phyloP scores from a whole-genome alignment of 2,797 vertebrate genomes.

The Channallabes apus region DNA sequence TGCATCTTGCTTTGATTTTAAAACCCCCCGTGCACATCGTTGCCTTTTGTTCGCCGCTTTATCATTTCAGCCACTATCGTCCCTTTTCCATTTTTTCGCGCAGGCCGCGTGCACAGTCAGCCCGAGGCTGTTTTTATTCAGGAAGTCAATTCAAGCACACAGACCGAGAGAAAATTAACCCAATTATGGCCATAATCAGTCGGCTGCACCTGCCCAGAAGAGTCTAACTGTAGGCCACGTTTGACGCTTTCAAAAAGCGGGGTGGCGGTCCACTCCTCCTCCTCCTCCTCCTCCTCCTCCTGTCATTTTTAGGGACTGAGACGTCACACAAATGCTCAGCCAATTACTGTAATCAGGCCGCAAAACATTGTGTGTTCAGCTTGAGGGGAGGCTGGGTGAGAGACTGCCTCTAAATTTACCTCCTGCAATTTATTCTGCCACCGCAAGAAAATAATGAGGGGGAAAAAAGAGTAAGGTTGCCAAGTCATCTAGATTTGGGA shows the following conservation, averaged over 20 bases:
- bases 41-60: background rate
- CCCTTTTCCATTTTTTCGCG: background rate
- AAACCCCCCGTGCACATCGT: background rate
- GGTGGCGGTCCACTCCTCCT: slow-evolving; percentile 47
- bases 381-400: slow-evolving; percentile 18
- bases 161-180: slow-evolving; percentile 60
- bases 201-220: slow-evolving; percentile 50
- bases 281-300: slow-evolving; percentile 17
- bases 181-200: slow-evolving; percentile 65
- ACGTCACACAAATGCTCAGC: slow-evolving; percentile 50
- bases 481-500: slow-evolving; percentile 8
- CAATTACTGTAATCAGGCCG: slow-evolving; percentile 58
- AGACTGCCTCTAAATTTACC: slow-evolving; percentile 34
- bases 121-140: slow-evolving; percentile 48
- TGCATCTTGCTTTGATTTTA: background rate
- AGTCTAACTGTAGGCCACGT: slow-evolving; percentile 56
- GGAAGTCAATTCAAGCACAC: slow-evolving; percentile 56
- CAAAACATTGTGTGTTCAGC: slow-evolving; percentile 37
- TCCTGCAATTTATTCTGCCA: slow-evolving; percentile 9
- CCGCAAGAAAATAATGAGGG: background rate
- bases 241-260: slow-evolving; percentile 50
- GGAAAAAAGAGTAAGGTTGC: background rate
- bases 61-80: background rate
- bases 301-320: slow-evolving; percentile 51
- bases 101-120: slow-evolving; percentile 24